Evolutionary conservation across 2,113 vertebrate genomes (phyloP), one percentile per base, ranked within the genome.

Genomic region (Pelecanoides urinatrix): DNA sequence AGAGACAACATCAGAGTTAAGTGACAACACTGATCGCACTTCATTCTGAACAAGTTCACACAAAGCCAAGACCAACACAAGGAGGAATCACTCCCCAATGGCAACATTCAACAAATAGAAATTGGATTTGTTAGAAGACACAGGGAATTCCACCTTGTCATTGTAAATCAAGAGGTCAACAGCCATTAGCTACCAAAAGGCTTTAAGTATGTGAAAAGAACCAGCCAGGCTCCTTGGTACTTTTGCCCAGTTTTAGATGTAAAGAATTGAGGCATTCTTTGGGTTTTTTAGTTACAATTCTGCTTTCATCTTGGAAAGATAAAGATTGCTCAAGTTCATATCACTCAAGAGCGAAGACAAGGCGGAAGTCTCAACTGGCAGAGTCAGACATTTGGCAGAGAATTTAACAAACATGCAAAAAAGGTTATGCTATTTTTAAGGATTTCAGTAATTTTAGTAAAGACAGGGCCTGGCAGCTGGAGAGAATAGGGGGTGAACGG

Each of bases 1-100:
- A 96, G 97, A 98, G 95, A 98, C 75, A 96, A 95, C 74, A 94
- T 94, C 93, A 98, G 96, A 96, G 91, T 97, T 97, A 97, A 97
- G 97, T 92, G 96, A 97, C 74, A 91, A 95, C 81, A 95, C 94
- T 62, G 73, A 95, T 29, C 81, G 42, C 76, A 47, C 72, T 10
- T 77, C 81, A 59, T 80, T 82, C 45, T 78, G 19, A 72, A 18
- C 68, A 20, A 76, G 50, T 38, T 92, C 62, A 87, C 93, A 85
- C 32, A 65, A 80, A 95, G 95, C 79, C 79, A 75, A 89, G 70
- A 42, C 65, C 67, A 88, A 86, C 49, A 66, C 32, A 47, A 44
- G 29, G 90, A 74, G 66, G 61, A 90, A 66, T 79, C 19, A 14
- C 68, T 78, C 86, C 72, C 68, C 68, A 29, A 40, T 5, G 6